Evolutionary conservation across 1,140 invertebrate species (phyloP).

Genomic region (Trachymyrmex cornetzi): DNA sequence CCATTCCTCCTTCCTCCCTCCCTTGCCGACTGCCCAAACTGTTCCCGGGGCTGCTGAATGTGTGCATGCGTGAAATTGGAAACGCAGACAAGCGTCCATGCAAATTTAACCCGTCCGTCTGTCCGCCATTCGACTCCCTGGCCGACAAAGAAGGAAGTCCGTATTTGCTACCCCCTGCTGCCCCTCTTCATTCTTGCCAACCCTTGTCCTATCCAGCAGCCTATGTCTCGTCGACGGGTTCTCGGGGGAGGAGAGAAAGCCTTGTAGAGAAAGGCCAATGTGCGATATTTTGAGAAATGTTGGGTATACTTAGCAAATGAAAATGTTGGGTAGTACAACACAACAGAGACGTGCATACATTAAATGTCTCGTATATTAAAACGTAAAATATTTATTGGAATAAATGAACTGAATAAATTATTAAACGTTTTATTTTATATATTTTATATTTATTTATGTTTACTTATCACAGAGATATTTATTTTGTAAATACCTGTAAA

Average conservation of each 20-base stretch:
- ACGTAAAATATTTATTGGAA: constrained; percentile 9
- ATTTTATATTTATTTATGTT: constrained; percentile 17
- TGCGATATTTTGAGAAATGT: constrained; percentile 44
- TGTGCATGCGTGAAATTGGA: constrained; percentile 86
- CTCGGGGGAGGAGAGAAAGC: constrained; percentile 31
- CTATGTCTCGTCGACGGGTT: constrained; percentile 38
- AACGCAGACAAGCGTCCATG: constrained; percentile 85
- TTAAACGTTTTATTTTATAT: constrained; percentile 7
- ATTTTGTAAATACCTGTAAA: constrained; percentile 21
- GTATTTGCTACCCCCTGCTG: constrained; percentile 59
- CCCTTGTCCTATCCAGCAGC: constrained; percentile 47
- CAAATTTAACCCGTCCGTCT: constrained; percentile 82
- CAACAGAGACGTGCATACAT: background rate
- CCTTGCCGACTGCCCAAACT: constrained; percentile 24
- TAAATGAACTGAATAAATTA: constrained; percentile 27
- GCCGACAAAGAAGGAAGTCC: constrained; percentile 79
- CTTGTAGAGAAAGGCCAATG: constrained; percentile 30
- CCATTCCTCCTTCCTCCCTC: background rate
- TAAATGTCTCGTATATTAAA: background rate
- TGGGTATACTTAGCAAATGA: constrained; percentile 38
- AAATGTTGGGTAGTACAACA: background rate
- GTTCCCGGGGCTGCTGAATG: constrained; percentile 77
- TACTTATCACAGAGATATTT: constrained; percentile 1
- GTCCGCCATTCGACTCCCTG: constrained; percentile 74
- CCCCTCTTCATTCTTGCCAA: constrained; percentile 6